Base-by-base conservation (phyloP, 2,113 vertebrate species). In the Balaeniceps rex region DNA sequence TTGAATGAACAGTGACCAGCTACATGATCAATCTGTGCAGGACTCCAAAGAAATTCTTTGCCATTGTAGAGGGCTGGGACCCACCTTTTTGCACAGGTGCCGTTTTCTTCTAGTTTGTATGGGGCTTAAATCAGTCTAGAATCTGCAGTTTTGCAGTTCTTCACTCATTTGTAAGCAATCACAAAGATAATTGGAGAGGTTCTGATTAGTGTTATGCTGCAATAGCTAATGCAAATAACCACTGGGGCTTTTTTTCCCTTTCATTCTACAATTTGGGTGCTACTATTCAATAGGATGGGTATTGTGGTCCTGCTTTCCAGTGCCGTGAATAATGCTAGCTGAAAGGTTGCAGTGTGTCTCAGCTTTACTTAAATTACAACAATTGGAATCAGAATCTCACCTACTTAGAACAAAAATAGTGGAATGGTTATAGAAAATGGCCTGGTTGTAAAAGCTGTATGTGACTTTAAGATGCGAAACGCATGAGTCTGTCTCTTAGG, bases 261-360 rank as follows among this genome's bases (percentile, higher is more conserved):
- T 63, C 44, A 46, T 52, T 12, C 29, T 87, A 2, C 14, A 33
- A 1, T 28, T 54, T 24, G 44, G 14, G 9, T 65, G 66, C 60
- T 70, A 0, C 34, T 61, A 0, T 38, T 80, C 29, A 54, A 1
- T 40, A 36, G 42, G 19, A 29, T 52, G 17, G 26, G 6, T 40
- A 5, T 11, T 51, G 9, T 14, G 51, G 12, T 51, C n/a, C 38
- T 51, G 28, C 38, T 64, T 87, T 77, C 24, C 60, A 69, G 22
- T n/a, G 49, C 38, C 7, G 2, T 36, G 18, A 34, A 7, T 57
- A 52, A 68, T 28, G 26, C 55, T 26, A 29, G 23, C 36, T 78
- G 76, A 44, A 75, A 69, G 14, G 11, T 0, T 78, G 40, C 25
- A 65, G 38, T 33, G 23, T 76, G 29, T 72, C 49, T 91, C 46